Evolutionary conservation across 2,797 vertebrate species (phyloP).

Genomic region (Natrix natrix): DNA sequence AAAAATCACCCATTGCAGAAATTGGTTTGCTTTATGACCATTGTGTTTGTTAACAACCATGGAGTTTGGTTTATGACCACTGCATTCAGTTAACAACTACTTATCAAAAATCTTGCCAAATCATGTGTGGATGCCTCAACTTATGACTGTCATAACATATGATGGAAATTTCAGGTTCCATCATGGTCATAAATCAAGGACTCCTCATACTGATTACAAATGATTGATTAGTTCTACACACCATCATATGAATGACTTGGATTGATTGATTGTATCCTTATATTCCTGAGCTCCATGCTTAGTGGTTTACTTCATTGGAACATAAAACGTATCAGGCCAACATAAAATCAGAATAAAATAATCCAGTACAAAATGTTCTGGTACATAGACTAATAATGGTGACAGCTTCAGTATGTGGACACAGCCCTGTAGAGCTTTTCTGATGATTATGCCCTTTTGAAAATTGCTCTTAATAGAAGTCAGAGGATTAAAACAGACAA

Average conservation of each 20-base stretch:
- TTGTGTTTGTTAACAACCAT: not conserved
- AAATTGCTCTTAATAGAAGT: not conserved
- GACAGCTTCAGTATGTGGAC: not conserved
- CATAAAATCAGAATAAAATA: not conserved
- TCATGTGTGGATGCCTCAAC: not conserved
- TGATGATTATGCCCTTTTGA: not conserved
- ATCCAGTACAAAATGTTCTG: not conserved
- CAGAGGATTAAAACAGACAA: slow-evolving; percentile 33
- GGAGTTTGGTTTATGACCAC: not conserved
- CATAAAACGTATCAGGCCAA: not conserved
- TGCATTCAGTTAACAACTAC: not conserved
- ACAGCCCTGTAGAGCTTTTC: not conserved
- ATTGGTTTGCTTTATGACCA: not conserved
- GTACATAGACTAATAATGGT: not conserved
- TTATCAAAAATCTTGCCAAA: not conserved
- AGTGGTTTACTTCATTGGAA: not conserved
- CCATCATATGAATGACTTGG: not conserved
- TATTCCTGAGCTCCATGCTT: not conserved
- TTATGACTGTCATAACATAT: not conserved
- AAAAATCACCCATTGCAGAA: not conserved
- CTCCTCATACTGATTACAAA: not conserved
- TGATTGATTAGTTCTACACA: not conserved
- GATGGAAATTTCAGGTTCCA: not conserved
- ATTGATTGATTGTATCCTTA: not conserved
- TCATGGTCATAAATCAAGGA: not conserved